Evolutionary conservation across 2,113 vertebrate genomes (phyloP).

Genomic region (Thermophis baileyi): DNA sequence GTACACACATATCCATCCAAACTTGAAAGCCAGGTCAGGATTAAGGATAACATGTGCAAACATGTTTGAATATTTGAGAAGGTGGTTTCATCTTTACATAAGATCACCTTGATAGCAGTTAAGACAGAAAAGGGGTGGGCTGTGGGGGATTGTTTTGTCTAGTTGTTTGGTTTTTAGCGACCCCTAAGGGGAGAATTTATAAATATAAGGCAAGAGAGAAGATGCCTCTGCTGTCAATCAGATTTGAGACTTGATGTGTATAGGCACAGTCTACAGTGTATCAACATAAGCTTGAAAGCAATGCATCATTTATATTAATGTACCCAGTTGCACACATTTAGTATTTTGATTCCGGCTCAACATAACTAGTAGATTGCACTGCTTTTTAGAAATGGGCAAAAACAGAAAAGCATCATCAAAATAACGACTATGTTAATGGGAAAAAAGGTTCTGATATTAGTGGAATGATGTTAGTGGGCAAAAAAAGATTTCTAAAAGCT

Average conservation of each 20-base stretch:
- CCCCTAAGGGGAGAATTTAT: slow-evolving; percentile 31
- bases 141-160: background rate
- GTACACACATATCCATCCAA: background rate
- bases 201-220: background rate
- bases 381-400: background rate
- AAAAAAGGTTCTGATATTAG: background rate
- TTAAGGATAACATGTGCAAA: background rate
- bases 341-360: background rate
- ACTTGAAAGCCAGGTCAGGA: background rate
- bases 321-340: background rate
- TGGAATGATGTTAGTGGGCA: background rate
- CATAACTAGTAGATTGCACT: background rate
- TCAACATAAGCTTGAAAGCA: background rate
- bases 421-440: background rate
- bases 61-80: background rate
- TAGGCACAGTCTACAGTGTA: background rate
- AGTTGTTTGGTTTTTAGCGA: slow-evolving; percentile 10
- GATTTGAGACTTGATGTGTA: background rate
- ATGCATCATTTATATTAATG: background rate
- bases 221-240: background rate
- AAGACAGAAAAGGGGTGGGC: background rate
- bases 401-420: background rate
- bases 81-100: background rate
- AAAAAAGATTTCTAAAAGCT: background rate
- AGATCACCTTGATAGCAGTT: background rate